A percentile compares a stretch with the other conserved stretches of the same genome.
phyloP scores from a whole-genome alignment of 2,888 invertebrate genomes.

The Drosophila melanosoma region DNA sequence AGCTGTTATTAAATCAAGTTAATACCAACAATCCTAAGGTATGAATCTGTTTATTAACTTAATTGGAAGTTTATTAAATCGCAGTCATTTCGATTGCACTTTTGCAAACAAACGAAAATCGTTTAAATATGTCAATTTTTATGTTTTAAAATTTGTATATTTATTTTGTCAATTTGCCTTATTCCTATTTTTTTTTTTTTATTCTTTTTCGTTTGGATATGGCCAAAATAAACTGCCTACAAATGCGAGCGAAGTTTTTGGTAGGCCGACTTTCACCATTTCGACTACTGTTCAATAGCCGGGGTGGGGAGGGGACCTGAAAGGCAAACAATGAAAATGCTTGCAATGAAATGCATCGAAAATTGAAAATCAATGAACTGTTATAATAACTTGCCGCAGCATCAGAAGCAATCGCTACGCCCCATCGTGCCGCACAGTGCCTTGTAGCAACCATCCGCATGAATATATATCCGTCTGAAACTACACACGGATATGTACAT shows the following conservation, averaged over 20 bases:
- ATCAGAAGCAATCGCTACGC: slow-evolving; percentile 61
- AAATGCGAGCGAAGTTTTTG: slow-evolving; percentile 21
- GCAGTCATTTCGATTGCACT: slow-evolving; percentile 52
- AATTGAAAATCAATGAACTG: slow-evolving; percentile 81
- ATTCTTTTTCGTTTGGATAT: slow-evolving; percentile 39
- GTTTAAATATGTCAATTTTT: slow-evolving; percentile 45
- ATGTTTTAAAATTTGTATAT: slow-evolving; percentile 35
- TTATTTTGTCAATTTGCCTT: slow-evolving; percentile 8
- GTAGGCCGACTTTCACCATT: slow-evolving; percentile 42
- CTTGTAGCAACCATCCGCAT: slow-evolving; percentile 5
- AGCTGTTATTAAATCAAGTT: background rate
- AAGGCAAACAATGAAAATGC: slow-evolving; percentile 69
- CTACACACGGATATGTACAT: slow-evolving; percentile 6
- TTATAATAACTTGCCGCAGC: slow-evolving; percentile 79
- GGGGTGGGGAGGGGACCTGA: no score
- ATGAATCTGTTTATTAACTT: slow-evolving; percentile 10
- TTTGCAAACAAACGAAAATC: slow-evolving; percentile 46
- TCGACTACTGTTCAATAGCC: slow-evolving; percentile 1
- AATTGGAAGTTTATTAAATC: slow-evolving; percentile 44
- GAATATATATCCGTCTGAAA: slow-evolving; percentile 25
- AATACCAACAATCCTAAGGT: background rate
- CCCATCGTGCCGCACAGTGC: background rate
- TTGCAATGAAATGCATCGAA: slow-evolving; percentile 71
- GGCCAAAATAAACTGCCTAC: slow-evolving; percentile 61
- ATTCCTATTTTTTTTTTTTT: background rate